Percentiles rank a stretch among this genome's conserved stretches.
Evolutionary conservation across 2,888 invertebrate species (phyloP).

Genomic region (Drosophila stalkeri): DNA sequence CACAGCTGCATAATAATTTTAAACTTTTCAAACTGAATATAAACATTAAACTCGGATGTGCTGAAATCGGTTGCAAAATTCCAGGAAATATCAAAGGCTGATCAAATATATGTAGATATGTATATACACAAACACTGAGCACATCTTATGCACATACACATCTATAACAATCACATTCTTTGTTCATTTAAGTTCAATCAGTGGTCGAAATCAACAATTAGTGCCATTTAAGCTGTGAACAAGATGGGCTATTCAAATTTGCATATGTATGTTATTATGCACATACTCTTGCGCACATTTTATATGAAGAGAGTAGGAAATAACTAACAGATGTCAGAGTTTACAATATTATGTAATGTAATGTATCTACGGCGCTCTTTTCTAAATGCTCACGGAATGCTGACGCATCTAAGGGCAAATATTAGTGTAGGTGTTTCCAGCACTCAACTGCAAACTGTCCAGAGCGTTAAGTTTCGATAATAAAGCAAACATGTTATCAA

Average conservation of each 20-base stretch:
- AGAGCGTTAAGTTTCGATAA: constrained; percentile 13
- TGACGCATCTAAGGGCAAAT: constrained; percentile 40
- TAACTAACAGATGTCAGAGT: background rate
- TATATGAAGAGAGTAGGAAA: constrained; percentile 6
- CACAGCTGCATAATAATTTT: background rate
- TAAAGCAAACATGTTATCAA: constrained; percentile 12
- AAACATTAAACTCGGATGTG: no score
- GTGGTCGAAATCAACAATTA: constrained; percentile 42
- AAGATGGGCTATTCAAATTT: constrained; percentile 25
- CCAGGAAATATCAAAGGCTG: background rate
- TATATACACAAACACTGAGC: constrained; percentile 1
- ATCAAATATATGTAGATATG: background rate
- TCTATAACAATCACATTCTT: constrained; percentile 43
- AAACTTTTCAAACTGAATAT: no score
- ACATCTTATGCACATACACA: constrained; percentile 17
- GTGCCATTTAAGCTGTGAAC: constrained; percentile 47
- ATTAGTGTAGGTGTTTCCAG: constrained; percentile 51
- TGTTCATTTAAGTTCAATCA: constrained; percentile 51
- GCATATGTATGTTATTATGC: constrained; percentile 1
- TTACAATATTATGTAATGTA: background rate
- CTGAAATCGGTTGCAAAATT: background rate
- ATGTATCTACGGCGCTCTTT: background rate
- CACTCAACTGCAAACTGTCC: constrained; percentile 1
- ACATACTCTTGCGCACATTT: background rate
- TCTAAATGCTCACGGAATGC: background rate